phyloP scores from a whole-genome alignment of 2,797 vertebrate species.

The Anas bernieri region DNA sequence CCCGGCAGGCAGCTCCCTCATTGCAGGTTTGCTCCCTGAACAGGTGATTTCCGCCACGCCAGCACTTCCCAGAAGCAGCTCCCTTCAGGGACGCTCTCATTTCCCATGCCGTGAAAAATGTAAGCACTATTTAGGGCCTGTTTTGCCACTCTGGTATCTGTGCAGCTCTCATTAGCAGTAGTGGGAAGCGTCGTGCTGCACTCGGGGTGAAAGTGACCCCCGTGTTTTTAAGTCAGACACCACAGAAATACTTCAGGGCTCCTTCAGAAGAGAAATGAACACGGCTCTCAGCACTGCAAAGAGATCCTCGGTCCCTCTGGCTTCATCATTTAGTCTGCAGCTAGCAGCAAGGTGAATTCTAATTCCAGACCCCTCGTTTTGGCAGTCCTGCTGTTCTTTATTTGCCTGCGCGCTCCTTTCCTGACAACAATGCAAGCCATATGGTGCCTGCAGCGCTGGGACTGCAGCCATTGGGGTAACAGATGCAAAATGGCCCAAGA shows the following conservation, averaged over 20 bases:
- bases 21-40: background rate
- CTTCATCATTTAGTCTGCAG: slow-evolving; percentile 27
- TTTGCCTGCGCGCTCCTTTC: background rate
- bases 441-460: slow-evolving; percentile 54
- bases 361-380: slow-evolving; percentile 30
- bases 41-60: background rate
- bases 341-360: slow-evolving; percentile 56
- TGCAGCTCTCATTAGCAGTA: background rate
- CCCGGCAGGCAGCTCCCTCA: background rate
- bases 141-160: background rate
- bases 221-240: background rate
- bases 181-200: background rate
- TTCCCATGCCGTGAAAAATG: background rate
- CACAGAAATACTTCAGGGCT: background rate
- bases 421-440: slow-evolving; percentile 56
- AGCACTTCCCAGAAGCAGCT: background rate
- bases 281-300: background rate
- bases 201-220: background rate
- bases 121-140: background rate
- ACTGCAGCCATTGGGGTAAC: slow-evolving; percentile 49
- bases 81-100: background rate
- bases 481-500: slow-evolving; percentile 58
- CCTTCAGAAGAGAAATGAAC: background rate
- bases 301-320: background rate
- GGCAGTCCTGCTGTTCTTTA: slow-evolving; percentile 33